These are phyloP conservation scores for Erpetoichthys calabaricus DNA, from an alignment of 2,797 vertebrate species.

Conservation along the genomic window DNA sequence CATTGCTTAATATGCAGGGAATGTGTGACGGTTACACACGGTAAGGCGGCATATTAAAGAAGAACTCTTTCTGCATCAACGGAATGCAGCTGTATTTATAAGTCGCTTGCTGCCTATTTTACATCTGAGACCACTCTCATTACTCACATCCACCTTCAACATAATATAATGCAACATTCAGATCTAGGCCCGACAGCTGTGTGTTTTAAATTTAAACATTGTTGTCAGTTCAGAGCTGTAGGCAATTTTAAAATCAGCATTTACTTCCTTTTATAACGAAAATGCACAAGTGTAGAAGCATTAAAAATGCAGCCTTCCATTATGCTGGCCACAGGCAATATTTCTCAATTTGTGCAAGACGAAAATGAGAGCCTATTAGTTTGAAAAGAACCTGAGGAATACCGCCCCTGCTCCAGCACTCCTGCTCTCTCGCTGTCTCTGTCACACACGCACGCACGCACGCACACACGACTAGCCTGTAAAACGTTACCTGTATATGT, in stretches of 20 bases:
- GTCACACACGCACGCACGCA: constrained; percentile 14
- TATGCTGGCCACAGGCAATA: constrained; percentile 41
- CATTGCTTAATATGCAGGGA: too few species aligned
- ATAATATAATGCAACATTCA: constrained; percentile 21
- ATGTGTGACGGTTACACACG: too few species aligned
- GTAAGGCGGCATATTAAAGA: too few species aligned
- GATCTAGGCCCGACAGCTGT: constrained; percentile 23
- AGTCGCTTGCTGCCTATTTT: constrained; percentile 19
- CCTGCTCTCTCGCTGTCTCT: constrained; percentile 16
- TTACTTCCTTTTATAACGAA: constrained; percentile 38
- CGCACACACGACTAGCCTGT: constrained; percentile 7
- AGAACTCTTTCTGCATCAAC: neutral
- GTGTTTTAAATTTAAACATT: constrained; percentile 25
- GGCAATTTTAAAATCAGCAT: constrained; percentile 37
- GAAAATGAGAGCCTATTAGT: constrained; percentile 46
- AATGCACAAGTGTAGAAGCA: constrained; percentile 29
- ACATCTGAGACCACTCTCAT: constrained; percentile 6
- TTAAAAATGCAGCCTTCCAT: constrained; percentile 45
- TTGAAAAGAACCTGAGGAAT: constrained; percentile 20
- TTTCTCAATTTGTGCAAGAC: constrained; percentile 49
- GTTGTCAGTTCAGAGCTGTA: constrained; percentile 20
- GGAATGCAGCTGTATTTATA: constrained; percentile 20
- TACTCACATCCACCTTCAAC: constrained; percentile 19
- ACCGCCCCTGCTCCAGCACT: constrained; percentile 12
- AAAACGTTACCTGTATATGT: constrained; percentile 23